phyloP scores from a whole-genome alignment of 2,113 vertebrate genomes.

The Anarhynchus alexandrinus region DNA sequence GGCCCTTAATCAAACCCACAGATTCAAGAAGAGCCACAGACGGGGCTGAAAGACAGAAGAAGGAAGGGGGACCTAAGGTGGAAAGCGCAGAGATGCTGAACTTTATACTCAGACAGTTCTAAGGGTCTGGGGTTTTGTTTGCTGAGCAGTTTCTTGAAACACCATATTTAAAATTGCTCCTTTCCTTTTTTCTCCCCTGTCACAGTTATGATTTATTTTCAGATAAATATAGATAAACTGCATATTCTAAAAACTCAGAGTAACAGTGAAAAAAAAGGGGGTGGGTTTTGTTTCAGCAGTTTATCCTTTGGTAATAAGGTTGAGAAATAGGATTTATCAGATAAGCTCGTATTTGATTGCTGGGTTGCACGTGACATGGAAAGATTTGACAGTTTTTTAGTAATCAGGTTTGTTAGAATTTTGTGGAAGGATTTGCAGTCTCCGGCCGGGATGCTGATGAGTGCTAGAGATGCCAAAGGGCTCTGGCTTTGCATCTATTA shows the following conservation, averaged over 20 bases:
- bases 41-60: background rate
- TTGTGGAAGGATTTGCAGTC: background rate
- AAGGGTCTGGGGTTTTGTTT: background rate
- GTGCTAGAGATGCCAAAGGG: background rate
- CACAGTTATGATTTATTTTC: background rate
- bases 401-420: background rate
- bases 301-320: background rate
- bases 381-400: background rate
- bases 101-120: background rate
- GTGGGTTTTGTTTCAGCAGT: background rate
- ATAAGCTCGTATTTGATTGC: background rate
- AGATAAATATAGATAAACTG: background rate
- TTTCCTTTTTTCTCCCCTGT: background rate
- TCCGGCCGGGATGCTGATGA: background rate
- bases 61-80: background rate
- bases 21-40: background rate
- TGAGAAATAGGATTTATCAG: background rate
- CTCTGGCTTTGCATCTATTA: background rate
- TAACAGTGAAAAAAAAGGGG: background rate
- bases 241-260: background rate
- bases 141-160: background rate
- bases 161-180: background rate
- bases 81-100: background rate
- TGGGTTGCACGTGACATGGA: background rate
- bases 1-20: background rate